These are phyloP conservation scores for Pygoscelis antarcticus DNA, from an alignment of 2,113 vertebrate species.

Conservation along the genomic window DNA sequence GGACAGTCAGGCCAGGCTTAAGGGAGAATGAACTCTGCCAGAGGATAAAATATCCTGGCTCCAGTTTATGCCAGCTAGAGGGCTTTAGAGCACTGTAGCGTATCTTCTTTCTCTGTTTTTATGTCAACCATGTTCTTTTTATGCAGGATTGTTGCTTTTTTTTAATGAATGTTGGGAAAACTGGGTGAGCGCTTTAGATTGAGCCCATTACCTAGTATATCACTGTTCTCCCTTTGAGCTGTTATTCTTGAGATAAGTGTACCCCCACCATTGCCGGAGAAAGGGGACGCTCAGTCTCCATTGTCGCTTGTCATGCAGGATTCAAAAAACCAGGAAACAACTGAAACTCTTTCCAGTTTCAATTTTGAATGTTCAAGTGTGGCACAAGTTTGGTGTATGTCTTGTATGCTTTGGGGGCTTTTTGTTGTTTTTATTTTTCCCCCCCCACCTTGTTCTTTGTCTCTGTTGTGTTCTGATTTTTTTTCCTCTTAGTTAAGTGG, in stretches of 20 bases:
- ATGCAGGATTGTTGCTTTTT: not conserved
- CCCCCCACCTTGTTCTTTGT: not conserved
- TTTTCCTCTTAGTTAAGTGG: not conserved
- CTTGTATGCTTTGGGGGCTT: not conserved
- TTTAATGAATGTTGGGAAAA: not conserved
- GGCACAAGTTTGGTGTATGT: not conserved
- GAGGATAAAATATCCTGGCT: not conserved
- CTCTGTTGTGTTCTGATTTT: not conserved
- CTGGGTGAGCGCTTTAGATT: not conserved
- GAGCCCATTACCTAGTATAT: not conserved
- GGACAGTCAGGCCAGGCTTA: not conserved
- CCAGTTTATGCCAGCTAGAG: not conserved
- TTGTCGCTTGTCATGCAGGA: not conserved
- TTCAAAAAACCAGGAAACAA: not conserved
- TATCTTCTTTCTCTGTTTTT: not conserved
- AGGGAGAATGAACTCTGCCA: not conserved
- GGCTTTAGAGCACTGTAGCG: not conserved
- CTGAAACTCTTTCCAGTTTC: not conserved
- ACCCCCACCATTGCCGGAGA: not conserved
- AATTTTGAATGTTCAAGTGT: not conserved
- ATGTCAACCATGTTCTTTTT: not conserved
- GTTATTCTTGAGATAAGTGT: not conserved
- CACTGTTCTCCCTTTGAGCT: not conserved
- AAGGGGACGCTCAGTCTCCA: not conserved
- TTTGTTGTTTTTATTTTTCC: fast-evolving